phyloP scores from a whole-genome alignment of 2,888 invertebrate genomes.

The Platycnemis pennipes region DNA sequence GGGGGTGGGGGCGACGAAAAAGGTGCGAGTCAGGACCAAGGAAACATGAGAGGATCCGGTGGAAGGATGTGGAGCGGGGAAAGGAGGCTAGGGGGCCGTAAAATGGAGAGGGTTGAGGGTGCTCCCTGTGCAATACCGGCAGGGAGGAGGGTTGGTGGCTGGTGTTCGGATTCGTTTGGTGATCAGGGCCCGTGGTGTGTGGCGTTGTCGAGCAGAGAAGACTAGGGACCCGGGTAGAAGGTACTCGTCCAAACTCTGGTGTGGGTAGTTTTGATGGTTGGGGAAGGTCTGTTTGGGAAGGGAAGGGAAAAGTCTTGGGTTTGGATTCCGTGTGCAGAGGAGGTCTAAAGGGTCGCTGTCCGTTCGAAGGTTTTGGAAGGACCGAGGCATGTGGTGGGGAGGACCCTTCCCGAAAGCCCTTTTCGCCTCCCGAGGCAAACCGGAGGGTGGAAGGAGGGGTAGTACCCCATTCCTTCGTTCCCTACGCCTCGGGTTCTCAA shows the following conservation, averaged over 20 bases:
- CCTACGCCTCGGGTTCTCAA: slow-evolving; percentile 7
- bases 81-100: neutral
- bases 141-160: neutral
- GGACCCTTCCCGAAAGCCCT: neutral
- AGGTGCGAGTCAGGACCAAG: neutral
- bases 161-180: slow-evolving; percentile 17
- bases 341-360: neutral
- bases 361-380: neutral
- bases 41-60: neutral
- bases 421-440: too few relatives aligned
- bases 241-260: too few relatives aligned
- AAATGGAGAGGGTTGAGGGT: neutral
- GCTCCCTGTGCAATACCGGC: neutral
- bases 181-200: slow-evolving; percentile 24
- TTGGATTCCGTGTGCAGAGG: neutral
- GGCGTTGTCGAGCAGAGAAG: neutral
- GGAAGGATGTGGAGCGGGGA: neutral
- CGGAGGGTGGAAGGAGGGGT: neutral
- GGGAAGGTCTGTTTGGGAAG: neutral
- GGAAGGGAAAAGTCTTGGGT: neutral
- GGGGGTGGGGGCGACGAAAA: neutral
- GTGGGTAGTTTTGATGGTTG: neutral
- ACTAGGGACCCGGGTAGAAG: neutral
- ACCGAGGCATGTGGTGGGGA: neutral
- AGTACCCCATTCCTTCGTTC: neutral